Percentiles rank a stretch among this genome's conserved stretches.
Evolutionary conservation across 2,113 vertebrate genomes (phyloP).

Genomic region (Mobula birostris): DNA sequence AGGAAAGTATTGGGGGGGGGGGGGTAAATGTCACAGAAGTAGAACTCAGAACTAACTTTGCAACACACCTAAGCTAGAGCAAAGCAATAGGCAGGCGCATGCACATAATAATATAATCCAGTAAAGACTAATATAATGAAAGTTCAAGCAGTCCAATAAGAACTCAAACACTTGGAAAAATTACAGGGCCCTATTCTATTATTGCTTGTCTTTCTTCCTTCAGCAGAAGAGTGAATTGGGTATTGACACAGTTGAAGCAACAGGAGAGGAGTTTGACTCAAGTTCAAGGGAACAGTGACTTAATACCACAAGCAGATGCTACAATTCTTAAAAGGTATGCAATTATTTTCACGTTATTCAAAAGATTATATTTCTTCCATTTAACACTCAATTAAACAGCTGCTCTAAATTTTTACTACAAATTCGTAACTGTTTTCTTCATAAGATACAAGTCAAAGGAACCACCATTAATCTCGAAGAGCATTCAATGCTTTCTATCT

Average conservation of each 20-base stretch:
- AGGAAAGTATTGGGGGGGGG: too few species aligned
- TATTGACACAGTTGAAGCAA: background rate
- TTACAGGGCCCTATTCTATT: background rate
- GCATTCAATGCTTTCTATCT: background rate
- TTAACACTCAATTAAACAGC: background rate
- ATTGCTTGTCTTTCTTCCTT: background rate
- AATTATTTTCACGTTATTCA: too few species aligned
- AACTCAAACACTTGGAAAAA: background rate
- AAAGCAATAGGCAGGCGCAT: too few species aligned
- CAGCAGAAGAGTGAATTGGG: background rate
- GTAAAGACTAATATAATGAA: too few species aligned
- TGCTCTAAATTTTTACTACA: background rate
- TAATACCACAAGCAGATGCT: background rate
- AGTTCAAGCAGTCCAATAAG: background rate
- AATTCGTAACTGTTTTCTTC: background rate
- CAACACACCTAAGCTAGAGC: too few species aligned
- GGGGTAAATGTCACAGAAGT: too few species aligned
- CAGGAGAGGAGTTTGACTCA: background rate
- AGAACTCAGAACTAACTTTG: too few species aligned
- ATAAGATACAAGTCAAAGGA: background rate
- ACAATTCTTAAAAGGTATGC: background rate
- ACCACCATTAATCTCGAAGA: background rate
- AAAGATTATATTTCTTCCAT: background rate
- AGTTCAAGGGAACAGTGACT: background rate
- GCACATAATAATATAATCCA: too few species aligned